A percentile compares a stretch with the other conserved stretches of the same genome.
phyloP scores from a whole-genome alignment of 2,113 vertebrate species.

The Oryzias celebensis region DNA sequence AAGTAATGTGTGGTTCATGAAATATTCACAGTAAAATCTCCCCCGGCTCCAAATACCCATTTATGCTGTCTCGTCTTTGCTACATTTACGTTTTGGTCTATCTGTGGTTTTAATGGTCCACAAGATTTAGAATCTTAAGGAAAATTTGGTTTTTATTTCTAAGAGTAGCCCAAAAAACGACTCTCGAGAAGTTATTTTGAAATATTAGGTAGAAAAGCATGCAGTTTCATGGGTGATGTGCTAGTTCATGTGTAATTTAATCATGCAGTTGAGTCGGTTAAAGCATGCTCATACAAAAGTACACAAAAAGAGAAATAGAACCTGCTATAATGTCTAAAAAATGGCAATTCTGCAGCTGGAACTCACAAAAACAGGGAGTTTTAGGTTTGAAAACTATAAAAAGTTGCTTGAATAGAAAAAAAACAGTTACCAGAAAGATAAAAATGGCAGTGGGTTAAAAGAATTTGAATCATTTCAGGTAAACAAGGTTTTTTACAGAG shows the following conservation, averaged over 20 bases:
- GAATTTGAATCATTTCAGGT: background rate
- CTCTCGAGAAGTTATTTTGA: background rate
- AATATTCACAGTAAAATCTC: conserved; percentile 51
- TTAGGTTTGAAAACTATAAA: conserved; percentile 11
- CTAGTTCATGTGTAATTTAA: background rate
- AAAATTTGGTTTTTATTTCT: conserved; percentile 3
- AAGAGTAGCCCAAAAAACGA: background rate
- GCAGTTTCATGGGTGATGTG: background rate
- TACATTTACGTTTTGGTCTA: conserved; percentile 43
- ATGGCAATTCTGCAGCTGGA: background rate
- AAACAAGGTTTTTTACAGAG: too few species aligned
- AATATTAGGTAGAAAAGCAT: background rate
- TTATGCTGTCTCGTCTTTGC: conserved; percentile 28
- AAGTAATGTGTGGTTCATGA: conserved; percentile 49
- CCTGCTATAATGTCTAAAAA: background rate
- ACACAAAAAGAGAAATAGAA: conserved; percentile 5
- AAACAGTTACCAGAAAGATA: conserved; percentile 9
- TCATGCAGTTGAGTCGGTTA: conserved; percentile 39
- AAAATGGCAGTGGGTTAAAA: conserved; percentile 51
- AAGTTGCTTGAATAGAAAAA: conserved; percentile 7
- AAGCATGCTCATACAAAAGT: conserved; percentile 35
- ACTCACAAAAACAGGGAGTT: background rate
- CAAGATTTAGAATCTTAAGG: background rate
- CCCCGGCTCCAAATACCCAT: conserved; percentile 6
- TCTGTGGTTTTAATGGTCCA: conserved; percentile 1